Conservation (phyloP, 2,888 invertebrate genomes). For the Physocephala rufipes region DNA sequence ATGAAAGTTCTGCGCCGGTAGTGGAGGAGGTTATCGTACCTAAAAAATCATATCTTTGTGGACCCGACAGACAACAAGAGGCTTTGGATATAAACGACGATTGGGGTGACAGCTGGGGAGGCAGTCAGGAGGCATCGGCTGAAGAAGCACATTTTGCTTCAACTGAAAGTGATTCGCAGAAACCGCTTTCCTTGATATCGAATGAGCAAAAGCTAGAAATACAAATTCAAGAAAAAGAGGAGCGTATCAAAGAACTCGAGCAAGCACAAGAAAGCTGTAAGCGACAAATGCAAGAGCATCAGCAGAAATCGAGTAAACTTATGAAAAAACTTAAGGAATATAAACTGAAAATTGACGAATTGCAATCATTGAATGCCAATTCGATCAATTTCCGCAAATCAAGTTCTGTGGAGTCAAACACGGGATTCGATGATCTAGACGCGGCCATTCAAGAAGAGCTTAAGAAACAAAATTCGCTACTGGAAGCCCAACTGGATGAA, state of each 20-base stretch:
- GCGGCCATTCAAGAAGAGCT: constrained; percentile 83
- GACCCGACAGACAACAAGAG: constrained; percentile 15
- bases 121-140: constrained; percentile 67
- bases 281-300: constrained; percentile 72
- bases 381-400: constrained; percentile 48
- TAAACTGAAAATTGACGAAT: constrained; percentile 73
- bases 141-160: constrained; percentile 57
- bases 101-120: constrained; percentile 69
- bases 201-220: constrained; percentile 56
- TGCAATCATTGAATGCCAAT: constrained; percentile 43
- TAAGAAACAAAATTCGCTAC: constrained; percentile 72
- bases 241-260: constrained; percentile 71
- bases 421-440: constrained; percentile 72
- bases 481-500: constrained; percentile 75
- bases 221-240: constrained; percentile 70
- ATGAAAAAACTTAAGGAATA: constrained; percentile 86
- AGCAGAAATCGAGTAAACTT: constrained; percentile 79
- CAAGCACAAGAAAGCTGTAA: constrained; percentile 70
- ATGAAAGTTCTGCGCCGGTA: constrained; percentile 49
- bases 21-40: constrained; percentile 67
- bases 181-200: constrained; percentile 45
- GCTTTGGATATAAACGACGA: constrained; percentile 53
- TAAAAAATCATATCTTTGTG: constrained; percentile 69
- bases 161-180: constrained; percentile 37
- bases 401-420: constrained; percentile 46